Evolutionary conservation across 2,888 invertebrate species (phyloP), one percentile per base, ranked within the genome.

Genomic region (Ormia ochracea): DNA sequence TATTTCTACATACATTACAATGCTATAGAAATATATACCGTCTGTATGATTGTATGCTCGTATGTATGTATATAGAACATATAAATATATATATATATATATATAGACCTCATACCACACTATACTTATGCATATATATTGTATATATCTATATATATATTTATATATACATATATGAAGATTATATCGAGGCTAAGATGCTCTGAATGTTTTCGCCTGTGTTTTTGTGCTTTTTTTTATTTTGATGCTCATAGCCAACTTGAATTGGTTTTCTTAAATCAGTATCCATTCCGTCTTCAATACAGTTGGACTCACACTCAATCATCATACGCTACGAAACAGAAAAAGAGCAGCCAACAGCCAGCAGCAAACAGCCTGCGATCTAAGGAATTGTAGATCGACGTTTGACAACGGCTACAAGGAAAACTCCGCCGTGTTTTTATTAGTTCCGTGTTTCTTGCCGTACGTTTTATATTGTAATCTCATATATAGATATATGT

Each of bases 221-320:
- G 52, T 48, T 74, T 31, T 79, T 69, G 38, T 61, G 14, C 26
- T 33, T 52, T 38, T 52, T 69, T 43, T 54, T 41, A 65, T 72
- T 72, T 73, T 79, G 70, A 72, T 77, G 68, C 87, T 85, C 85
- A 85, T 80, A 82, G 83, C 84, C 86, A 85, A 86, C 84, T 87
- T 85, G 85, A 87, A 85, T 85, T 85, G 84, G 82, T 84, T 84
- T 86, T 84, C 84, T 86, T 85, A 86, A 86, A 85, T 87, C 87
- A 86, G 88, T 85, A 85, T 86, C 84, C 84, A 87, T 86, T 87
- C 82, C 79, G 77, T 82, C 78, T 79, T 81, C 82, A 78, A 79
- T 82, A 81, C 79, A 73, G 80, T 81, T 82, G 82, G 82, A 82
- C 83, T 83, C 83, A 81, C 56, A 75, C 77, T 52, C 54, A 78